Base-by-base conservation (phyloP, 2,888 invertebrate genomes). In the Noctua fimbriata region DNA sequence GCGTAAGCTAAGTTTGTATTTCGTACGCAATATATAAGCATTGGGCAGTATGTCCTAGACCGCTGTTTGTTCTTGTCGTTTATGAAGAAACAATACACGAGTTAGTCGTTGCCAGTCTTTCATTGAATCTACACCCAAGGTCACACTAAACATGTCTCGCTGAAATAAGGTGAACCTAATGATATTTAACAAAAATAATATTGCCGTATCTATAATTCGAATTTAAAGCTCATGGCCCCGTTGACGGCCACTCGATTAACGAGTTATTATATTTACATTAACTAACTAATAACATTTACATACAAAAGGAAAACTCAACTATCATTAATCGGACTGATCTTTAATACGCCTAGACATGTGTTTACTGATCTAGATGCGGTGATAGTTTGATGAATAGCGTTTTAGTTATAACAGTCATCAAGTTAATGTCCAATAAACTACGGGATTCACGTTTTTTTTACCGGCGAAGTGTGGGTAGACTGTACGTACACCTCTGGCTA, bases 341-440 rank as follows among this genome's bases (percentile, higher is more conserved):
- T 65, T 44, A 58, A 24, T 32, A 28, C 36, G 44, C 6, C 21
- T 28, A 16, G 41, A 66, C 66, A 41, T n/a, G 41, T 79, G 63
- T 82, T 84, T 79, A 82, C 69, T 79, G 79, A 79, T 82, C 24
- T 16, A 41, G 16, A 71, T 55, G 3, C 28, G 16, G 24, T 69
- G 83, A 83, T 83, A 77, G 10, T 9, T 36, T 83, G 69, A 63
- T 60, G 18, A 76, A 69, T 58, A 55, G 12, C 24, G 6, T 36
- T 71, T 24, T 58, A 58, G n/a, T 58, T 58, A 58, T 75, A 24
- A 58, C 16, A 52, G 36, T 16, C 36, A 63, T 69, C 52, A 44
- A 75, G 24, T 55, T 49, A n/a, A 21, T 16, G 41, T 49, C 66
- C 10, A 16, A 36, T 16, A 44, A 81, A 67, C 67, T 49, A 47